Evolutionary conservation across 2,113 vertebrate genomes (phyloP).

Genomic region (Mystacornis crossleyi): DNA sequence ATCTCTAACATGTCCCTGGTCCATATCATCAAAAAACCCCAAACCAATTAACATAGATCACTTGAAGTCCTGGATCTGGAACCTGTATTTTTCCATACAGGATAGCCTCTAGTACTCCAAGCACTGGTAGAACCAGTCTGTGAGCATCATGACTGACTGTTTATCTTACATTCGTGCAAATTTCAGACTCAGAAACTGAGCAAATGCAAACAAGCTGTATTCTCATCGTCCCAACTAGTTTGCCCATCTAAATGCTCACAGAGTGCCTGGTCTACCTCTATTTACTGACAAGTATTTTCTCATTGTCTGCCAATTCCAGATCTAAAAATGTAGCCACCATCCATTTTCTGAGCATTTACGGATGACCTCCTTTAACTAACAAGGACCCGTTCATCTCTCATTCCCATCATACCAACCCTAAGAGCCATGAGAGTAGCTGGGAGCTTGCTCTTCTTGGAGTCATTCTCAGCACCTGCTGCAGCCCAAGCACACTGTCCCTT

Average conservation of each 20-base stretch:
- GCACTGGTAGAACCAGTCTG: background rate
- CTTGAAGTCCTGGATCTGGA: background rate
- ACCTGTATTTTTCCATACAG: background rate
- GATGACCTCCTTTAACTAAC: background rate
- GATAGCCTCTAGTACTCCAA: background rate
- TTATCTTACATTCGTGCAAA: background rate
- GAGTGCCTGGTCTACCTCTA: background rate
- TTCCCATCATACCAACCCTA: background rate
- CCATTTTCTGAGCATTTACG: background rate
- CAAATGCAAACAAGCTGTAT: background rate
- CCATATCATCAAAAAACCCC: background rate
- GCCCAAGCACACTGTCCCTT: background rate
- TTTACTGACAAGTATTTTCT: background rate
- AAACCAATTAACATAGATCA: accelerated
- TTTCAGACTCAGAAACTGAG: background rate
- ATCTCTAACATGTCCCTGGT: background rate
- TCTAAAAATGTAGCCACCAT: background rate
- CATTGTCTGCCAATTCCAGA: background rate
- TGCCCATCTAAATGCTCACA: accelerated
- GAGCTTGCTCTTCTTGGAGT: background rate
- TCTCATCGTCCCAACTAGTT: background rate
- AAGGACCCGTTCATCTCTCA: background rate
- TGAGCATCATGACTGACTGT: background rate
- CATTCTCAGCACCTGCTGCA: background rate
- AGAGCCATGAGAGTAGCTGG: background rate